Evolutionary conservation across 1,140 invertebrate species (phyloP), one percentile per base, ranked within the genome.

Genomic region (Lasioglossum albipes): DNA sequence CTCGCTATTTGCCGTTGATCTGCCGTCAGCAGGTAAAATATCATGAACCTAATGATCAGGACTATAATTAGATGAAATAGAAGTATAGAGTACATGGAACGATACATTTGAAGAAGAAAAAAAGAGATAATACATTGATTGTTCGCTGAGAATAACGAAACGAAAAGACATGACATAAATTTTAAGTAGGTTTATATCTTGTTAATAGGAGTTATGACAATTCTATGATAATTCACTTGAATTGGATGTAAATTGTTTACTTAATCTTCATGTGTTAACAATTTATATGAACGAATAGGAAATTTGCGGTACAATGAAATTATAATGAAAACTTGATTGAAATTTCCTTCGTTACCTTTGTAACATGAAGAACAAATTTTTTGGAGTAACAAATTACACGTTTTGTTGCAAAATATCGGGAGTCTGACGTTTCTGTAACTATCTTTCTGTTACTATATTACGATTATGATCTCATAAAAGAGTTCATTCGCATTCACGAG

Each of bases 401-500:
- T 22, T 42, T 49, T 18, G 52, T 5, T 79, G 54, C 22, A 42
- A n/a, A 79, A 49, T 72, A 82, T 22, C 77, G 67, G 61, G 52
- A 66, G 71, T 27, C 54, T 64, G 52, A 54, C 18, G 18, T 16
- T 64, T 59, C 57, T 59, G 20, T 64, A 64, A 64, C 27, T 64
- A 16, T 31, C 27, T 62, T 82, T 71, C 0, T 54, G 20, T 71
- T 68, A 68, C 45, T 64, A 57, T 27, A 84, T 27, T 79, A 49
- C 12, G 62, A 18, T 18, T 66, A 12, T 76, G 64, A 81, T 85
- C 71, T 85, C 84, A 72, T 81, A 81, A 41, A 81, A 64, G 72
- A 69, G 52, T 81, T 36, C 42, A 79, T 72, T 83, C 18, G 72
- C n/a, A 71, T 66, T 41, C 42, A 22, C 18, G 4, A 62, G 3